phyloP scores from a whole-genome alignment of 2,888 invertebrate species.

The Hyppa rectilinea region DNA sequence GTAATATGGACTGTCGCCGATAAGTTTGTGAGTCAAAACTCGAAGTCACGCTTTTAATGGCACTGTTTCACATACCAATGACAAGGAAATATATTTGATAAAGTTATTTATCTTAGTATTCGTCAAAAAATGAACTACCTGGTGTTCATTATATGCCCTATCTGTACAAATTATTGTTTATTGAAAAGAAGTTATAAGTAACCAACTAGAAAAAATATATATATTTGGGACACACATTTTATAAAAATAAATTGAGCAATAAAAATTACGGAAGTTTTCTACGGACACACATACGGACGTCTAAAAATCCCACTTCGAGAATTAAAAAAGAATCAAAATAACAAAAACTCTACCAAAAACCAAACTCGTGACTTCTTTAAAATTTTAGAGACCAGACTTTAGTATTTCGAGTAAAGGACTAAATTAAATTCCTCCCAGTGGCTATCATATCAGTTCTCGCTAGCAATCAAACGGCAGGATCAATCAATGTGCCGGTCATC shows the following conservation, averaged over 20 bases:
- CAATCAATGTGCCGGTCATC: slow-evolving; percentile 81
- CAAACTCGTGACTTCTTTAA: too few relatives aligned
- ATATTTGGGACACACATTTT: too few relatives aligned
- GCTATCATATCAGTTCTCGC: slow-evolving; percentile 58
- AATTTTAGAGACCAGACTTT: background rate
- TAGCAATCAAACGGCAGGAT: slow-evolving; percentile 72
- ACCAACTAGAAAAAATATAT: too few relatives aligned
- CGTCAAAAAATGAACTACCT: background rate
- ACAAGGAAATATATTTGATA: background rate
- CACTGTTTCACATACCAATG: background rate
- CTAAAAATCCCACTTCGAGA: too few relatives aligned
- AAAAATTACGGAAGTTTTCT: too few relatives aligned
- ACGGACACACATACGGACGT: too few relatives aligned
- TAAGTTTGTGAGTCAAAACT: too few relatives aligned
- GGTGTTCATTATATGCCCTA: background rate
- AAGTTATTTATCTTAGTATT: background rate
- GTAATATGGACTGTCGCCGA: background rate
- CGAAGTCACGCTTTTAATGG: too few relatives aligned
- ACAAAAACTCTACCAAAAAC: too few relatives aligned
- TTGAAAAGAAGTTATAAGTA: background rate
- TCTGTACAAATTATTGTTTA: background rate
- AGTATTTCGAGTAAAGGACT: background rate
- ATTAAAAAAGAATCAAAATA: too few relatives aligned
- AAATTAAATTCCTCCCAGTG: slow-evolving; percentile 23
- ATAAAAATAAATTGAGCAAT: too few relatives aligned